These are phyloP conservation scores for Trisateles emortualis DNA, from an alignment of 2,888 invertebrate genomes.

Conservation along the genomic window DNA sequence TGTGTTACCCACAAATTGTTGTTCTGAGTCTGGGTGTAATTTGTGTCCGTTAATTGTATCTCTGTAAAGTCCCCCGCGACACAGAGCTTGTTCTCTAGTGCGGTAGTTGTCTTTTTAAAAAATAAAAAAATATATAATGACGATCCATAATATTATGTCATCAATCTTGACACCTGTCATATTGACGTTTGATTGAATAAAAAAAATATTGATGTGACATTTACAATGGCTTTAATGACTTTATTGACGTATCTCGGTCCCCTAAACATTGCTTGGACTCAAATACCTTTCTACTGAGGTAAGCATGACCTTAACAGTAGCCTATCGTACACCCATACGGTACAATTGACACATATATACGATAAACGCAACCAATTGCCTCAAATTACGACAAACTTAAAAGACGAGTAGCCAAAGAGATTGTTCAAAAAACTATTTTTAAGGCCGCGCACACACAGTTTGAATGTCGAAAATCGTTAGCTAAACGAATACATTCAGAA, in stretches of 20 bases:
- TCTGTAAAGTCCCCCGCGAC: too few relatives aligned
- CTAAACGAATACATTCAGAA: conserved; percentile 20
- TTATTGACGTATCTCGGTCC: background rate
- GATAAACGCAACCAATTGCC: conserved; percentile 21
- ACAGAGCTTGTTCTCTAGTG: too few relatives aligned
- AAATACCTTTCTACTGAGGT: conserved; percentile 29
- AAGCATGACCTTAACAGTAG: conserved; percentile 31
- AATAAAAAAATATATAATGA: too few relatives aligned
- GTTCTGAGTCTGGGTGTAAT: too few relatives aligned
- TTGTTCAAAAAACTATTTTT: conserved; percentile 21
- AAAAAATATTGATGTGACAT: too few relatives aligned
- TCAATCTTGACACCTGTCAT: too few relatives aligned
- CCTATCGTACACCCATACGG: conserved; percentile 23
- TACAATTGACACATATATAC: conserved; percentile 37
- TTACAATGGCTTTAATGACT: background rate
- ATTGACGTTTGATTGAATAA: too few relatives aligned
- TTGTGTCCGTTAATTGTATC: too few relatives aligned
- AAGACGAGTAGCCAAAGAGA: conserved; percentile 37
- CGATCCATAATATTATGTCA: too few relatives aligned
- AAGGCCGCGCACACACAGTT: conserved; percentile 23
- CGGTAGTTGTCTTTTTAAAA: too few relatives aligned
- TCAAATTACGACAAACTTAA: conserved; percentile 30
- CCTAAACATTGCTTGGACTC: conserved; percentile 13
- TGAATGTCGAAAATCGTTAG: conserved; percentile 32
- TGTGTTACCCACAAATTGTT: too few relatives aligned